Conservation (phyloP, 2,888 invertebrate genomes). For the Habrosyne pyritoides region DNA sequence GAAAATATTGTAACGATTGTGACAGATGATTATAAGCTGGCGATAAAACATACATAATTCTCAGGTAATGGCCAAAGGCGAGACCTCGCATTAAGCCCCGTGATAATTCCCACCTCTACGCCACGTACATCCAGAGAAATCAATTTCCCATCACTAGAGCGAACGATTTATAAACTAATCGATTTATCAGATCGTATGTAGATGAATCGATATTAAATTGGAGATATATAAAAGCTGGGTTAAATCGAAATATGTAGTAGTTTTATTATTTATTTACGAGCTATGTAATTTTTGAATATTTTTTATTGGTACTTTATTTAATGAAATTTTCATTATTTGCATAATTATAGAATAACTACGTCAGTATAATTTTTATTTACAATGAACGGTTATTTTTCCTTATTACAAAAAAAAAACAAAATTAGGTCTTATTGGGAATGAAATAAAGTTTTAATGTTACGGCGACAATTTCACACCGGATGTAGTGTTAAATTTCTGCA, state of each 20-base stretch:
- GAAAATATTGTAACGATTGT: slow-evolving; percentile 82
- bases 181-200: slow-evolving; percentile 34
- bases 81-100: slow-evolving; percentile 46
- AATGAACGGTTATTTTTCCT: background rate
- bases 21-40: slow-evolving; percentile 83
- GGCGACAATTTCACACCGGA: background rate
- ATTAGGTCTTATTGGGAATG: background rate
- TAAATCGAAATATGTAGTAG: background rate
- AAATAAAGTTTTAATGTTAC: background rate
- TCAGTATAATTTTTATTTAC: too few relatives aligned
- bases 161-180: slow-evolving; percentile 49
- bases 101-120: slow-evolving; percentile 62
- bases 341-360: too few relatives aligned
- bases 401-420: background rate
- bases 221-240: background rate
- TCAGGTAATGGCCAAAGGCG: slow-evolving; percentile 66
- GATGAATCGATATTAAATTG: slow-evolving; percentile 21
- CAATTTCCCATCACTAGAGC: slow-evolving; percentile 68
- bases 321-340: too few relatives aligned
- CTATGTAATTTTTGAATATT: background rate
- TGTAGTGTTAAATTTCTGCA: slow-evolving; percentile 4
- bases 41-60: slow-evolving; percentile 84
- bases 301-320: background rate
- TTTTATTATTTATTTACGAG: background rate
- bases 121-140: slow-evolving; percentile 48